Percentiles rank a stretch among this genome's conserved stretches.
phyloP scores from a whole-genome alignment of 1,140 invertebrate genomes.

The Plutomurus gul region DNA sequence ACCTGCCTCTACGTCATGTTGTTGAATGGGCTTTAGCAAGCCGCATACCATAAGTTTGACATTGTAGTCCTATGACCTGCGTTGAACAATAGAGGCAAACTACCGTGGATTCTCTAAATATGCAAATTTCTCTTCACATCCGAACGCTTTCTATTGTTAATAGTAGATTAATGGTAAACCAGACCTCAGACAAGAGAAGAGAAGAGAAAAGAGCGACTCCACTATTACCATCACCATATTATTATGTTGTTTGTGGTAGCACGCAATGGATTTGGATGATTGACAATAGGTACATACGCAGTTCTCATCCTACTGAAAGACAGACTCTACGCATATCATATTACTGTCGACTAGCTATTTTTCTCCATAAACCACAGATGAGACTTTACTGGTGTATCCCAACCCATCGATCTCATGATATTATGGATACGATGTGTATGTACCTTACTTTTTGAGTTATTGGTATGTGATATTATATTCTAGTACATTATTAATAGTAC shows the following conservation, averaged over 20 bases:
- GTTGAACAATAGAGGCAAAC: constrained; percentile 5
- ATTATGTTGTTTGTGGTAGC: not conserved
- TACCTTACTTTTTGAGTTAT: no score
- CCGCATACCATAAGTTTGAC: not conserved
- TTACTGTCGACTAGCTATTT: no score
- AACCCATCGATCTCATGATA: no score
- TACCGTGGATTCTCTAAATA: not conserved
- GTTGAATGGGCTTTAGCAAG: not conserved
- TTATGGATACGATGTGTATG: no score
- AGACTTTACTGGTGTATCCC: no score
- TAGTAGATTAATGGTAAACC: not conserved
- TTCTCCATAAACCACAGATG: no score
- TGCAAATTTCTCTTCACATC: not conserved
- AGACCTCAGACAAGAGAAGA: not conserved
- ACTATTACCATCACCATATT: constrained; percentile 4
- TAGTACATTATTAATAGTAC: no score
- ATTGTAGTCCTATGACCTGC: not conserved
- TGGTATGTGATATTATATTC: no score
- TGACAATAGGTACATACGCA: no score
- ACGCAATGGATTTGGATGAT: constrained; percentile 11
- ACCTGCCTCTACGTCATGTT: no score
- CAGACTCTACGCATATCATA: no score
- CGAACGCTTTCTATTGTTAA: not conserved
- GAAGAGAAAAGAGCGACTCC: not conserved
- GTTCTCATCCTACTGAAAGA: no score